phyloP scores from a whole-genome alignment of 2,113 vertebrate genomes.

The Sturnira hondurensis region DNA sequence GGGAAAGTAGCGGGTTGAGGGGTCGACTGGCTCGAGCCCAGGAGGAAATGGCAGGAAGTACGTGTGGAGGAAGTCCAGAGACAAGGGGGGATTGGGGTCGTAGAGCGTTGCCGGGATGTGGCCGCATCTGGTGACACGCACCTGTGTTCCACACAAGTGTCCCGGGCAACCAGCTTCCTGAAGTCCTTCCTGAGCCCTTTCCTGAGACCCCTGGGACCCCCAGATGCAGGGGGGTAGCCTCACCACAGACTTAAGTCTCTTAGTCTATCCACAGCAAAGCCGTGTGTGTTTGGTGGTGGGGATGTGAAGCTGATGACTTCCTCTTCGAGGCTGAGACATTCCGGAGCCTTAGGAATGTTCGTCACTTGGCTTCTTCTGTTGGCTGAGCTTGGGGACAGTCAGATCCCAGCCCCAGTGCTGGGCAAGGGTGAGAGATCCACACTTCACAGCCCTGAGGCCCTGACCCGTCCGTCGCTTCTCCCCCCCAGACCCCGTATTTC shows the following conservation, averaged over 20 bases:
- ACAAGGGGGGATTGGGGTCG: neutral
- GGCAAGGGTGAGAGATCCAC: neutral
- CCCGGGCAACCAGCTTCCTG: neutral
- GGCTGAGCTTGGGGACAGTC: neutral
- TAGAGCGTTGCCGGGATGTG: too few species aligned
- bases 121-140: accelerated
- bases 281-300: neutral
- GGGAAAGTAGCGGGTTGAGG: too few species aligned
- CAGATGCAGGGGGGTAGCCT: neutral
- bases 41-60: too few species aligned
- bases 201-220: neutral
- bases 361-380: neutral
- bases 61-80: neutral
- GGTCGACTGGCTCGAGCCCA: neutral
- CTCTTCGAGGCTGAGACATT: neutral
- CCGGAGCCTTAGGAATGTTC: neutral
- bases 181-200: neutral
- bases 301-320: too few species aligned
- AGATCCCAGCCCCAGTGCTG: neutral
- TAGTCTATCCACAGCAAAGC: neutral
- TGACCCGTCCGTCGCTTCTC: too few species aligned
- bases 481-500: accelerated
- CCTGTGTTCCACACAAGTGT: neutral
- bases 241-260: neutral
- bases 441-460: accelerated